Base-by-base conservation (phyloP, 2,797 vertebrate species). In the Enteromius anoplus region DNA sequence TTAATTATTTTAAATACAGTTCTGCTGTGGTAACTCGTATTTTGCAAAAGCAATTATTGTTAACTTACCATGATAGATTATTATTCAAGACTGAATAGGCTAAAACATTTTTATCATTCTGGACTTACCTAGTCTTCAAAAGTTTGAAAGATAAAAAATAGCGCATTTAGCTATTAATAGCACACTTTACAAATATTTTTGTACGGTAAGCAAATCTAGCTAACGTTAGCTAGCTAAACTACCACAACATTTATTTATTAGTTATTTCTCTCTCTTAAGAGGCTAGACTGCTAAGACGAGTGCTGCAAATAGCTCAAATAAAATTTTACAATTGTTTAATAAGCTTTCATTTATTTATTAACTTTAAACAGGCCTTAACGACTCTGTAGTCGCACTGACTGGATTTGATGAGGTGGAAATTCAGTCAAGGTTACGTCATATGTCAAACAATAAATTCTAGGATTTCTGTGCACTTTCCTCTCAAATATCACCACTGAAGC, bases 181-280 rank as follows among this genome's bases (percentile, higher is more conserved):
- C 19, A 53, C 51, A 53, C 23, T 32, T 49, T 49, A 53, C 32
- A 58, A 75, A 23, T 75, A 32, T 75, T 55, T 75, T 15, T 7
- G 19, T 40, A 15, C n/a, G 72, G 32, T 23, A 55, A 75, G 21
- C 21, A 58, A 64, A 32, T 32, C 26, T 17, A 64, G 26, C 26
- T 64, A 32, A 32, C 32, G 32, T 26, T 32, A 64, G 62, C 34
- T 40, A 58, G 73, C 53, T 60, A 42, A 75, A 75, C 73, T 60
- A 60, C 17, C 34, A 58, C 21, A 55, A 15, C 51, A 40, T 42
- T 3, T 60, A 26, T 75, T 58, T 75, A 40, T 58, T 42, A 58
- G 34, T 23, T 40, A n/a, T 37, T 55, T 75, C 26, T 12, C n/a
- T 11, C 49, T 73, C 49, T 37, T 8, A 55, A 23, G 29, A n/a